Conservation (phyloP, 1,140 invertebrate species). For the Carposina sasakii region DNA sequence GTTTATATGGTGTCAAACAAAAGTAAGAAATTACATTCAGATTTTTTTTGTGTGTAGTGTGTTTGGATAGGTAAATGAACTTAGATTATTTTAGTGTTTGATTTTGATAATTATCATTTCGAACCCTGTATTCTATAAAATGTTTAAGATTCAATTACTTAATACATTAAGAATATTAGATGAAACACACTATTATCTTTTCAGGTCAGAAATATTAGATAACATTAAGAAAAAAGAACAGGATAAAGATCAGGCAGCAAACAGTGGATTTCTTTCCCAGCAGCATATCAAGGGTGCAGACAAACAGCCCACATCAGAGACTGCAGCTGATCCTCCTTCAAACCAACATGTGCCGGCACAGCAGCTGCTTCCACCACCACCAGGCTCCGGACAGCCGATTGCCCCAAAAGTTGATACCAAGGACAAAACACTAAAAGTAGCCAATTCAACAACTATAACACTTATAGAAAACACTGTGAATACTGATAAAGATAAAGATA, state of each 20-base stretch:
- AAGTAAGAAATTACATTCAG: too few species aligned
- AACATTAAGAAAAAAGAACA: slow-evolving; percentile 61
- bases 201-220: slow-evolving; percentile 62
- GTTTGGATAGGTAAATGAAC: too few species aligned
- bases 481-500: slow-evolving; percentile 58
- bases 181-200: too few species aligned
- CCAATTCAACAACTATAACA: slow-evolving; percentile 63
- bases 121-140: too few species aligned
- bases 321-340: slow-evolving; percentile 37
- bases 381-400: slow-evolving; percentile 32
- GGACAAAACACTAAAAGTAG: slow-evolving; percentile 61
- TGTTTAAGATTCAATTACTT: too few species aligned
- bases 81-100: too few species aligned
- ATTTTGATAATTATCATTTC: too few species aligned
- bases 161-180: too few species aligned
- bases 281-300: slow-evolving; percentile 43
- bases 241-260: slow-evolving; percentile 49
- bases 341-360: slow-evolving; percentile 58
- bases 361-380: slow-evolving; percentile 48
- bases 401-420: slow-evolving; percentile 53
- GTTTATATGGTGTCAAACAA: too few species aligned
- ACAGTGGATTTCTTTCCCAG: slow-evolving; percentile 42
- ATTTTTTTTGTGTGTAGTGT: too few species aligned
- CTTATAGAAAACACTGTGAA: slow-evolving; percentile 55
- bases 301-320: slow-evolving; percentile 36